Evolutionary conservation across 2,797 vertebrate species (phyloP).

Genomic region (Valencia hispanica): DNA sequence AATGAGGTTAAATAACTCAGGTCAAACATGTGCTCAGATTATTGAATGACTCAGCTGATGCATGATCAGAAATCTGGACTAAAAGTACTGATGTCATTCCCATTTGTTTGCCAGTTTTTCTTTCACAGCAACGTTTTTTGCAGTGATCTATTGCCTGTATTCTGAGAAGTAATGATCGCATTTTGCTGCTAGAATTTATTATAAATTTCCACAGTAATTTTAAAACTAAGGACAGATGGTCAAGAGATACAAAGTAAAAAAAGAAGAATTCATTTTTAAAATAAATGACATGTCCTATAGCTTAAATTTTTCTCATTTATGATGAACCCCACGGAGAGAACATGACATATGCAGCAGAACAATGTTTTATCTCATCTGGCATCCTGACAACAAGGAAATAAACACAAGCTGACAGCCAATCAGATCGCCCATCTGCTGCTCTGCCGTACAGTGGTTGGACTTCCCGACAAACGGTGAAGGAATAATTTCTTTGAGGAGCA

Average conservation of each 20-base stretch:
- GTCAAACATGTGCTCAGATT: slow-evolving; percentile 40
- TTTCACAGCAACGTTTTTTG: slow-evolving; percentile 23
- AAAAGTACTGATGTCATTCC: slow-evolving; percentile 15
- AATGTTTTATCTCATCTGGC: slow-evolving; percentile 71
- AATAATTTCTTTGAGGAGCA: slow-evolving; percentile 60
- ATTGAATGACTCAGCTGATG: slow-evolving; percentile 27
- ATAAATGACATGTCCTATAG: slow-evolving; percentile 38
- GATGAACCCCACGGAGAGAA: slow-evolving; percentile 50
- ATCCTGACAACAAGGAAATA: slow-evolving; percentile 73
- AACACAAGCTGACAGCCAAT: slow-evolving; percentile 76
- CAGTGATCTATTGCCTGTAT: slow-evolving; percentile 36
- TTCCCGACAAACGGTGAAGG: slow-evolving; percentile 41
- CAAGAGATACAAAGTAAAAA: slow-evolving; percentile 18
- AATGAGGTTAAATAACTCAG: slow-evolving; percentile 17
- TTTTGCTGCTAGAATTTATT: slow-evolving; percentile 6
- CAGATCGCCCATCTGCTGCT: slow-evolving; percentile 73
- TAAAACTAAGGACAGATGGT: slow-evolving; percentile 12
- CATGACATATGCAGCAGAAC: slow-evolving; percentile 65
- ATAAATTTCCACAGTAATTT: slow-evolving; percentile 8
- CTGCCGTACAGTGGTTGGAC: slow-evolving; percentile 61
- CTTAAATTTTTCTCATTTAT: slow-evolving; percentile 64
- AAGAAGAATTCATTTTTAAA: slow-evolving; percentile 4
- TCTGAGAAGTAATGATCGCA: slow-evolving; percentile 5
- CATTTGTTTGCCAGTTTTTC: slow-evolving; percentile 12
- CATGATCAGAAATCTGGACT: slow-evolving; percentile 13